Conservation (phyloP, 1,140 invertebrate genomes). For the Psilanteris sp. region DNA sequence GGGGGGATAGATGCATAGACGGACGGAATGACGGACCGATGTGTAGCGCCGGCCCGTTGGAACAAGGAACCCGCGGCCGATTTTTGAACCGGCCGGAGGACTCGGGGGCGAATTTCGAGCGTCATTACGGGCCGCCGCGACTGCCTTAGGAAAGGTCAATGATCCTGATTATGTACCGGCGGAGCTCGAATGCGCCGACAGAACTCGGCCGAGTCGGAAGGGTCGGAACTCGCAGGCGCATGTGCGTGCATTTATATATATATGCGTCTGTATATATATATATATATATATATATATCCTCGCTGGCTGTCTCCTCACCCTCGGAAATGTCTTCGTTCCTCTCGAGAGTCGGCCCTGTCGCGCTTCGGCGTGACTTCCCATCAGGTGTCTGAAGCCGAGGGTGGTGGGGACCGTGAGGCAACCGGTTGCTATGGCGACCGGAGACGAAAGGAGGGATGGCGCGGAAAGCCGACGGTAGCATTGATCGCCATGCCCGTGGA, state of each 20-base stretch:
- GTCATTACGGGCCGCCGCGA: too few relatives aligned
- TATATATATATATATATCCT: constrained; percentile 12
- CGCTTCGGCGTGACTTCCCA: constrained; percentile 65
- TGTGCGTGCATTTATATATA: constrained; percentile 25
- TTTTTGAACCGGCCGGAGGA: too few relatives aligned
- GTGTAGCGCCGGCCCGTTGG: constrained; percentile 13
- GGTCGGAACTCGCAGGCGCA: constrained; percentile 64
- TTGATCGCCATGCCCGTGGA: constrained; percentile 76
- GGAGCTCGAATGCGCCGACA: constrained; percentile 32
- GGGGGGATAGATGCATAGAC: constrained; percentile 57
- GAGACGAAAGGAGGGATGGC: constrained; percentile 62
- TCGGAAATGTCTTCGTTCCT: constrained; percentile 66
- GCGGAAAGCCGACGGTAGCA: constrained; percentile 74
- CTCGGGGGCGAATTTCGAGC: too few relatives aligned
- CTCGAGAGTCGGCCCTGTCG: constrained; percentile 65
- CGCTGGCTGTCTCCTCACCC: constrained; percentile 24
- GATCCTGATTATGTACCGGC: constrained; percentile 33
- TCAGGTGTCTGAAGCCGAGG: constrained; percentile 47
- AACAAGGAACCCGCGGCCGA: too few relatives aligned
- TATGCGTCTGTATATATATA: constrained; percentile 23
- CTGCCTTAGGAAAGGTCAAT: constrained; percentile 9
- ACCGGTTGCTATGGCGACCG: constrained; percentile 75
- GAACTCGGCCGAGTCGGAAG: constrained; percentile 36
- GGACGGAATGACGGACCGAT: constrained; percentile 34
- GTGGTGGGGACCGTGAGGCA: constrained; percentile 68